Percentiles rank a stretch among this genome's conserved stretches.
phyloP scores from a whole-genome alignment of 2,113 vertebrate genomes.

The Tretioscincus oriximinensis region DNA sequence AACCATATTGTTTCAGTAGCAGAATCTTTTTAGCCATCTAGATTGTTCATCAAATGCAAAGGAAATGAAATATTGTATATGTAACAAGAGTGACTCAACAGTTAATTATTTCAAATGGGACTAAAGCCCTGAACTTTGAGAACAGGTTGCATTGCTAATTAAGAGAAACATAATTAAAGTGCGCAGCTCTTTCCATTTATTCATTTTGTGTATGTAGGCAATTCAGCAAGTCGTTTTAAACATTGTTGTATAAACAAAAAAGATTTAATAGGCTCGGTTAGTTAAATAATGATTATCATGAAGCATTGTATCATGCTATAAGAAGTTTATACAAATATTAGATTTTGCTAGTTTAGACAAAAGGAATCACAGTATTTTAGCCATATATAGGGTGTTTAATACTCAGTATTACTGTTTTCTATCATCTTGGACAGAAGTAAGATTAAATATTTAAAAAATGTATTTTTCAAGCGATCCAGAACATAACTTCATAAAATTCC shows the following conservation, averaged over 20 bases:
- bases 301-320: conserved; percentile 11
- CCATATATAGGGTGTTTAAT: not conserved
- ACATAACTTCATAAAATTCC: not conserved
- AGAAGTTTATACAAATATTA: not conserved
- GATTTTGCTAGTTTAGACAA: not conserved
- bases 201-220: conserved; percentile 7
- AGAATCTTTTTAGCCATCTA: not conserved
- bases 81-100: not conserved
- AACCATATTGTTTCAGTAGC: not conserved
- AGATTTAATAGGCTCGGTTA: conserved; percentile 26
- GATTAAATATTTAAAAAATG: not conserved
- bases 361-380: not conserved
- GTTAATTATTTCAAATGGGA: not conserved
- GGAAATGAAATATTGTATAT: not conserved
- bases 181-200: conserved; percentile 21
- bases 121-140: conserved; percentile 12
- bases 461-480: not conserved
- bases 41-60: not conserved
- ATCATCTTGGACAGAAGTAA: not conserved
- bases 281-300: conserved; percentile 1
- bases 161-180: conserved; percentile 38
- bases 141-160: conserved; percentile 26
- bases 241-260: conserved; percentile 28
- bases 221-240: conserved; percentile 22
- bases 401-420: not conserved